Percentiles rank a stretch among this genome's conserved stretches.
Conservation (phyloP, 2,113 vertebrate genomes). For the Odontophorus gujanensis region DNA sequence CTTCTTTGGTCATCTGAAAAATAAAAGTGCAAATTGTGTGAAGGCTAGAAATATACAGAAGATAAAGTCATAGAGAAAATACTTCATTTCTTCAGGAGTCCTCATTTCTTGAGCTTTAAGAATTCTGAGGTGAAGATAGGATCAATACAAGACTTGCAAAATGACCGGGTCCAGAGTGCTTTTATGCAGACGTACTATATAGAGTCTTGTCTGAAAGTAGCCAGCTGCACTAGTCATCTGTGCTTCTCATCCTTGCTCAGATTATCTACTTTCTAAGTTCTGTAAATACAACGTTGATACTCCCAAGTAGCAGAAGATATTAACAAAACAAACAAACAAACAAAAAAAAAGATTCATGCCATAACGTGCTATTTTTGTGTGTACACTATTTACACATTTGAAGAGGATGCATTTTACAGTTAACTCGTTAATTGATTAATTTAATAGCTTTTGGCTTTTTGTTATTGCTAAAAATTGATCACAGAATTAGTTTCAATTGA, state of each 20-base stretch:
- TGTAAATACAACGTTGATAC: not conserved
- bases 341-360: not conserved
- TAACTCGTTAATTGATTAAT: not conserved
- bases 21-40: not conserved
- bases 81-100: slow-evolving; percentile 21
- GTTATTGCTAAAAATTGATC: not conserved
- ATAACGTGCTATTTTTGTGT: not conserved
- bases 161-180: not conserved
- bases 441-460: not conserved
- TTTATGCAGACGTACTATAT: rapidly evolving
- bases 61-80: slow-evolving; percentile 6
- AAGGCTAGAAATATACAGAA: not conserved
- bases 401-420: not conserved
- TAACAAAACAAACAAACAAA: not conserved
- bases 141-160: not conserved
- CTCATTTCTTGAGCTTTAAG: slow-evolving; percentile 21
- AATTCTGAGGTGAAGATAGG: not conserved
- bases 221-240: not conserved
- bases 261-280: not conserved
- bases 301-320: not conserved
- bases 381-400: not conserved
- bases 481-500: not conserved
- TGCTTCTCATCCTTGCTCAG: not conserved
- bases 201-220: not conserved
- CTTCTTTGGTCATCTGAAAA: not conserved